A percentile compares a stretch with the other conserved stretches of the same genome.
Conservation (phyloP, 2,888 invertebrate genomes). For the Ornithoptera alexandrae region DNA sequence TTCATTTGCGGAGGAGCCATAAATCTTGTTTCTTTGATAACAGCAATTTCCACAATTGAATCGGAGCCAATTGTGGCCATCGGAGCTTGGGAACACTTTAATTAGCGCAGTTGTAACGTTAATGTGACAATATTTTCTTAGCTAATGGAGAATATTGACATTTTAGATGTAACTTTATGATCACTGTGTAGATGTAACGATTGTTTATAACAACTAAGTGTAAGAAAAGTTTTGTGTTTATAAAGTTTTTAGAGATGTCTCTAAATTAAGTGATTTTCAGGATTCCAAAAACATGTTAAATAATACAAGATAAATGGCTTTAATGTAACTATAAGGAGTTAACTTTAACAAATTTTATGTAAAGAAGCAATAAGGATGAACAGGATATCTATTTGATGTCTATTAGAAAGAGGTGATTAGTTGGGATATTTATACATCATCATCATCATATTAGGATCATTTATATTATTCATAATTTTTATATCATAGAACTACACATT, state of each 20-base stretch:
- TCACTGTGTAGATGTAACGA: not conserved
- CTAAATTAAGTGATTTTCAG: no score
- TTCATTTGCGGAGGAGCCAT: slow-evolving; percentile 12
- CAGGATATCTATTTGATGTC: no score
- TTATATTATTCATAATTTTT: no score
- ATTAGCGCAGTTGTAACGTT: slow-evolving; percentile 15
- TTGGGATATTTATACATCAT: no score
- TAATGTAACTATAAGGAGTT: no score
- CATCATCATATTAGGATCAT: no score
- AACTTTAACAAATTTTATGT: no score
- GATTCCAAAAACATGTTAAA: no score
- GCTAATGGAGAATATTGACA: slow-evolving; percentile 8
- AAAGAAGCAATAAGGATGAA: no score
- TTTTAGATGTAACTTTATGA: slow-evolving; percentile 8
- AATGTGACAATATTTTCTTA: slow-evolving; percentile 17
- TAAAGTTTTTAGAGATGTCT: not conserved
- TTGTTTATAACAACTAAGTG: not conserved
- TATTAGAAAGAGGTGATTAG: no score
- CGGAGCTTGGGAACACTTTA: slow-evolving; percentile 16
- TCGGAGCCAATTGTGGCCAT: slow-evolving; percentile 14
- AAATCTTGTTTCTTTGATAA: slow-evolving; percentile 19
- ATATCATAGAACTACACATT: no score
- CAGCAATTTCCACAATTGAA: slow-evolving; percentile 20
- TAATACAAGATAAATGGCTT: no score
- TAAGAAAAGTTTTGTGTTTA: not conserved